Evolutionary conservation across 2,888 invertebrate genomes (phyloP).

Genomic region (Drosophila mimica): DNA sequence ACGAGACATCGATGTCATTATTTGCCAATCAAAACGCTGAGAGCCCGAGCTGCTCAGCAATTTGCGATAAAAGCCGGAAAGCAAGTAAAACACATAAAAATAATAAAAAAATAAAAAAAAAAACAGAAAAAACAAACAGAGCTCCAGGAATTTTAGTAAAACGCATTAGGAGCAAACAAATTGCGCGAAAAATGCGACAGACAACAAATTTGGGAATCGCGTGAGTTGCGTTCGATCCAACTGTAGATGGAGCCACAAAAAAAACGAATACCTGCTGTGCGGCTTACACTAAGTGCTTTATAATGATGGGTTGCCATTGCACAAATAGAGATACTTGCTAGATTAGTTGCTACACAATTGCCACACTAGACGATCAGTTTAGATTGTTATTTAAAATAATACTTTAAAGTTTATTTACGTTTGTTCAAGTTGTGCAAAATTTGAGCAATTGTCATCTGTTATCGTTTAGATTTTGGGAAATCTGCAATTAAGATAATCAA

Average conservation of each 20-base stretch:
- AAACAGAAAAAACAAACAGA: background rate
- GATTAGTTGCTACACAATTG: background rate
- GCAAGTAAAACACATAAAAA: conserved; percentile 13
- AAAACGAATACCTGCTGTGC: background rate
- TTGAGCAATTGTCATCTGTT: background rate
- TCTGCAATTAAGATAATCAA: background rate
- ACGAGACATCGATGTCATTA: conserved; percentile 61
- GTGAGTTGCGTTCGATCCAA: conserved; percentile 25
- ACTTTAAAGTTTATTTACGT: background rate
- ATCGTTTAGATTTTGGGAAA: background rate
- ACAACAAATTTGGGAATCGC: conserved; percentile 54
- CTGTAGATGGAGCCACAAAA: conserved; percentile 29
- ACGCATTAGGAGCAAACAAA: conserved; percentile 37
- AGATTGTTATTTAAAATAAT: background rate
- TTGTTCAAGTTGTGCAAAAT: background rate
- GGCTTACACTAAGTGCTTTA: background rate
- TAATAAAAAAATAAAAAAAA: background rate
- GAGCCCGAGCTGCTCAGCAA: conserved; percentile 23
- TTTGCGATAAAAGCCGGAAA: conserved; percentile 60
- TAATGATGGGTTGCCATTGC: background rate
- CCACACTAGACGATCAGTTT: background rate
- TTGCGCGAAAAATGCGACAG: conserved; percentile 22
- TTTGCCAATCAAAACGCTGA: conserved; percentile 59
- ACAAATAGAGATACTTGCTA: background rate
- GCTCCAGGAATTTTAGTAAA: conserved; percentile 22